Evolutionary conservation across 1,140 invertebrate species (phyloP), one percentile per base, ranked within the genome.

Genomic region (Papilio machaon): DNA sequence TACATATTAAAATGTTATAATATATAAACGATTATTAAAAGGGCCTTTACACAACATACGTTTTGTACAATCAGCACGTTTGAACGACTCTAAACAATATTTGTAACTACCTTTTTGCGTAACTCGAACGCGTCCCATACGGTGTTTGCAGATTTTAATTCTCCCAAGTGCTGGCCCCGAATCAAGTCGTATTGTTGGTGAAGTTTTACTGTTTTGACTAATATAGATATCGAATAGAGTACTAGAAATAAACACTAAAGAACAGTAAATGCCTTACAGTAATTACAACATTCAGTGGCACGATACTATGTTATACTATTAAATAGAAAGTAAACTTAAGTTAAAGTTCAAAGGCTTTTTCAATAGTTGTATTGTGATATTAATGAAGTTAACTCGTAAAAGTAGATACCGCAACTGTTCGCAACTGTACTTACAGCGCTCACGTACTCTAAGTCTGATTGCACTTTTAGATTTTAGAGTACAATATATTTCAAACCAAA

Each of bases 21-120:
- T 4, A 52, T 52, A 17, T 17, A 52, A 52, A 52, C 49, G 49
- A 17, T 52, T 52, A 52, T 7, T 0, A 5, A 13, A 52, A 15
- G 49, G 0, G 6, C 13, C 49, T 52, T 52, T 10, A 11, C 2
- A 64, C 19, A 64, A 30, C 2, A 30, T 64, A 17, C 7, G 54
- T n/a, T 58, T n/a, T 17, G 10, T 58, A 58, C 10, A 15, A n/a
- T 19, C n/a, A 64, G 23, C 17, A 64, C 19, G 11, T 64, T 2
- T 30, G 47, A 11, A 49, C 54, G 23, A 15, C 58, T 60, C 60
- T 64, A 64, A 64, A 13, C 60, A 64, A 64, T 30, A 13, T 64
- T 64, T 64, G 23, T 64, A 60, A 60, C 58, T 60, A 60, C 23
- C 58, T 64, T 64, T 64, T 64, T 64, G 60, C 60, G 19, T 7